phyloP scores from a whole-genome alignment of 2,113 vertebrate genomes.

The Chroicocephalus ridibundus region DNA sequence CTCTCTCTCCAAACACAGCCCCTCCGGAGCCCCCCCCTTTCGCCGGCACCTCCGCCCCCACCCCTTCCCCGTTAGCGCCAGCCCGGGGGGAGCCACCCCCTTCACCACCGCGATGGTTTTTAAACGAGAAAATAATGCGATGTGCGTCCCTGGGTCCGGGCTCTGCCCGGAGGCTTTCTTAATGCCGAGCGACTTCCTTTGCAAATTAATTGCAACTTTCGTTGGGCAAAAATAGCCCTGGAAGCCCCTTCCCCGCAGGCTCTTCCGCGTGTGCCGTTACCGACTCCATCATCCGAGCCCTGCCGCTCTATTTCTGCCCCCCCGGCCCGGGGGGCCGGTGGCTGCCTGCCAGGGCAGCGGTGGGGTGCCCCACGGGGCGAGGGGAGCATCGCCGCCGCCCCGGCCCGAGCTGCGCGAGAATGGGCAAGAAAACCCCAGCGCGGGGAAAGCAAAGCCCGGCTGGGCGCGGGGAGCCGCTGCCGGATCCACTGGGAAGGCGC shows the following conservation, averaged over 20 bases:
- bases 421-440: not conserved
- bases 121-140: conserved; percentile 67
- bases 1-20: conserved; percentile 2
- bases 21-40: not conserved
- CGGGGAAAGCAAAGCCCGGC: not conserved
- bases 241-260: conserved; percentile 57
- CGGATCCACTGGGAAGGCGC: conserved; percentile 4
- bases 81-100: not conserved
- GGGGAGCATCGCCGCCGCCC: not conserved
- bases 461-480: not conserved
- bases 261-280: not conserved
- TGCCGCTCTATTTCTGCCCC: not conserved
- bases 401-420: no score
- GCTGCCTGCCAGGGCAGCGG: not conserved
- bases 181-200: conserved; percentile 56
- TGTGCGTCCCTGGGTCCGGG: not conserved
- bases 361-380: not conserved
- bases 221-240: conserved; percentile 35
- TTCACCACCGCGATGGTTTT: conserved; percentile 23
- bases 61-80: not conserved
- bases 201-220: conserved; percentile 67
- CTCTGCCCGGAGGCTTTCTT: conserved; percentile 34
- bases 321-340: not conserved
- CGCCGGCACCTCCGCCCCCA: not conserved
- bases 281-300: conserved; percentile 45